Evolutionary conservation across 2,888 invertebrate genomes (phyloP).

Genomic region (Carcina quercana): DNA sequence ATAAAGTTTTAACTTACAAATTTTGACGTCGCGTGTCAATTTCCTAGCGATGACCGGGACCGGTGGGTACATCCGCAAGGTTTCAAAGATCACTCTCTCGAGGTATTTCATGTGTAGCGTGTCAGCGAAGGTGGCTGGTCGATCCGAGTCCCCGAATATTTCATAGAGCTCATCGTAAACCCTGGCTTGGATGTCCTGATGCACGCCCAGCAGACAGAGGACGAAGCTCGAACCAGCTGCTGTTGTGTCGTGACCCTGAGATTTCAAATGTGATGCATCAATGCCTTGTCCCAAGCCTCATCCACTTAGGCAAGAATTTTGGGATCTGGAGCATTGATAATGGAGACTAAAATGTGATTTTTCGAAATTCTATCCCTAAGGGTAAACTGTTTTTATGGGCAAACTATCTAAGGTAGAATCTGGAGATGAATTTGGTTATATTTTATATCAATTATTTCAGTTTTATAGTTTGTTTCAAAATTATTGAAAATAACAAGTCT

Average conservation of each 20-base stretch:
- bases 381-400: too few species aligned
- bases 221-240: conserved; percentile 90
- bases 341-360: too few species aligned
- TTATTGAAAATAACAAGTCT: too few species aligned
- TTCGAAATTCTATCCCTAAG: too few species aligned
- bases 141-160: conserved; percentile 85
- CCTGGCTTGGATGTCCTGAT: conserved; percentile 85
- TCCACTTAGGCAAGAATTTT: too few species aligned
- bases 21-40: conserved; percentile 79
- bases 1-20: conserved; percentile 54
- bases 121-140: conserved; percentile 84
- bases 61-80: conserved; percentile 85
- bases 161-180: conserved; percentile 83
- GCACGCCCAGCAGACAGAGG: conserved; percentile 85
- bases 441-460: too few species aligned
- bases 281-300: too few species aligned
- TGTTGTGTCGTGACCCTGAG: conserved; percentile 65
- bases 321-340: too few species aligned
- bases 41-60: conserved; percentile 86
- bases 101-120: conserved; percentile 88
- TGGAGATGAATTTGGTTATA: too few species aligned
- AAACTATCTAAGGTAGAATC: too few species aligned
- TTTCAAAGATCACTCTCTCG: conserved; percentile 85
- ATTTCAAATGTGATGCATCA: not conserved
- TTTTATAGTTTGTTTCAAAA: too few species aligned